phyloP scores from a whole-genome alignment of 2,113 vertebrate species.

The Chunga burmeisteri region DNA sequence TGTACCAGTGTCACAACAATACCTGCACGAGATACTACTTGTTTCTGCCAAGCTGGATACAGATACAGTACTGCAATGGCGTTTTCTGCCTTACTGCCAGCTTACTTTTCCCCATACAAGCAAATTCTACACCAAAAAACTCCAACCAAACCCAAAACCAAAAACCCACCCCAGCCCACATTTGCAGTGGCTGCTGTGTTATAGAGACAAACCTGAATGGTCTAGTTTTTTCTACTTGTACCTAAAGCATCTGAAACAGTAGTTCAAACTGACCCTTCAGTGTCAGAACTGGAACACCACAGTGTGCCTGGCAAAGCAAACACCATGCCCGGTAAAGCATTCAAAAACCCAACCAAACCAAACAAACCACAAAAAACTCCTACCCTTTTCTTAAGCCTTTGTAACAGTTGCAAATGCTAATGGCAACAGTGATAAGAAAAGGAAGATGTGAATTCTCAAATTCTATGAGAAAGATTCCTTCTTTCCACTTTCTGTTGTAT shows the following conservation, averaged over 20 bases:
- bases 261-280: background rate
- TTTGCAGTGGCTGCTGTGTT: background rate
- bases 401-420: background rate
- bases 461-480: background rate
- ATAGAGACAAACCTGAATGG: background rate
- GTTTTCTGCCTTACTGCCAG: background rate
- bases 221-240: background rate
- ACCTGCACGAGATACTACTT: background rate
- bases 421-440: background rate
- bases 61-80: background rate
- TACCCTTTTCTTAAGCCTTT: background rate
- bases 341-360: background rate
- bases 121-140: background rate
- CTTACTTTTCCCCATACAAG: background rate
- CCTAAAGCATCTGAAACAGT: background rate
- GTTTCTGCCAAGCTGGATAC: background rate
- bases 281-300: background rate
- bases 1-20: background rate
- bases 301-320: background rate
- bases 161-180: background rate
- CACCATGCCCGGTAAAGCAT: background rate
- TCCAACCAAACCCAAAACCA: background rate
- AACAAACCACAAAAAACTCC: fast-evolving
- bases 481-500: background rate
- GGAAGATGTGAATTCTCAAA: background rate